These are phyloP conservation scores for Ailuropoda melanoleuca DNA, from an alignment of 2,113 vertebrate species.

Conservation along the genomic window DNA sequence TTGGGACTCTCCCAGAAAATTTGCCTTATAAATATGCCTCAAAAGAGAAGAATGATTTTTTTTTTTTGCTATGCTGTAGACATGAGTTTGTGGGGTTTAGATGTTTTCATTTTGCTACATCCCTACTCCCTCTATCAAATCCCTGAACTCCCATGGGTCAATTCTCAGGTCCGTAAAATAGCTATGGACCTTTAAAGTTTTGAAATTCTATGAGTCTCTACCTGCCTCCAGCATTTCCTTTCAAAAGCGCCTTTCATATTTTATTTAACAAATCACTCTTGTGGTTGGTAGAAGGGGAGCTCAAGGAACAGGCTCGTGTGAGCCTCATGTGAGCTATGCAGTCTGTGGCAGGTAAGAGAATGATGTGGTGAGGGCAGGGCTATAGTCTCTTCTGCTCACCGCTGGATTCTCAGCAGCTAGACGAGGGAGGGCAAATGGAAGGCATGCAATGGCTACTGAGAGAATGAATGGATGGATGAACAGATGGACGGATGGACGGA, in stretches of 20 bases:
- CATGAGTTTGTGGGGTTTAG: neutral
- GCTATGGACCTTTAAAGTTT: neutral
- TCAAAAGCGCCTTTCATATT: neutral
- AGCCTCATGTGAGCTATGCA: neutral
- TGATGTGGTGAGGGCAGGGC: neutral
- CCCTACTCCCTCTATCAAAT: neutral
- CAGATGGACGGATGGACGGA: neutral
- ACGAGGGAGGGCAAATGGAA: no score
- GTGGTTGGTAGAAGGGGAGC: neutral
- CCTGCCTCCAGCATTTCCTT: neutral
- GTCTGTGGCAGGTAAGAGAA: neutral
- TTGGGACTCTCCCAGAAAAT: conserved; percentile 13
- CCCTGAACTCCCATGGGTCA: neutral
- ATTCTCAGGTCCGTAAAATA: neutral
- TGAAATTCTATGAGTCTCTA: neutral
- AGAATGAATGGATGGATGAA: neutral
- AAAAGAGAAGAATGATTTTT: neutral
- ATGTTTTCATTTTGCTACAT: neutral
- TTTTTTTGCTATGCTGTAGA: neutral
- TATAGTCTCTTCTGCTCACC: neutral
- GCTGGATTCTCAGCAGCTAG: neutral
- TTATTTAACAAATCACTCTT: neutral
- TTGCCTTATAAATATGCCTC: conserved; percentile 16
- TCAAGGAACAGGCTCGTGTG: neutral
- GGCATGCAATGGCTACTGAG: neutral